Base-by-base conservation (phyloP, 53 echinoderm and acorn worm genomes). In the Echinometra lucunter region DNA sequence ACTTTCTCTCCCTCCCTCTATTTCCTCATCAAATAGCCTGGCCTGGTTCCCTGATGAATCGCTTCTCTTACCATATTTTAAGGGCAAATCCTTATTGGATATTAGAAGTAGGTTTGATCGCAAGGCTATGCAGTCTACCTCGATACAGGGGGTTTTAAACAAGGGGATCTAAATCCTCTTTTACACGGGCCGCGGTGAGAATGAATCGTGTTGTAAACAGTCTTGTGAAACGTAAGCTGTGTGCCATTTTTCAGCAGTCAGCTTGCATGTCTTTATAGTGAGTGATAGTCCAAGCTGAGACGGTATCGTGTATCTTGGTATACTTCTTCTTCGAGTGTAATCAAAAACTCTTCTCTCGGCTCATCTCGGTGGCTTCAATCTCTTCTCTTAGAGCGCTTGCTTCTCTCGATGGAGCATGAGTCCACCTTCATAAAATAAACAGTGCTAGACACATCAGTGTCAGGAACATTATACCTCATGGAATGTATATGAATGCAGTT, bases 191-290 rank as follows among this genome's bases (percentile, higher is more conserved):
- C 56, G 80, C 93, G 40, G 80, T 57, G 75, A 78, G 93, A 92
- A 92, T 21, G 93, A 78, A 92, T 30, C 80, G 56, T 57, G 93
- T 78, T 75, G 93, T 92, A 92, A 92, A 92, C 93, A 92, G 75
- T 74, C 55, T 57, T 75, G 72, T 32, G 92, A 92, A 92, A 92
- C 74, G 72, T 44, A 92, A 74, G 92, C 40, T 69, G 74, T 69
- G 92, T 69, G 72, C 92, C 92, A 92, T 92, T 92, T 92, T 45
- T 92, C 92, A 92, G 44, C 92, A 72, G 55, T 1, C 55, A 38
- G 44, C 72, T 92, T 57, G 72, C 74, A 45, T 92, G 92, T 49
- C 92, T 72, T 69, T 92, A 27, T 45, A 44, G 74, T 72, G 92
- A 92, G 72, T 92, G 92, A 92, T 92, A 74, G 92, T 44, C 74